Evolutionary conservation across 2,888 invertebrate species (phyloP), one percentile per base, ranked within the genome.

Genomic region (Megastigmus dorsalis): DNA sequence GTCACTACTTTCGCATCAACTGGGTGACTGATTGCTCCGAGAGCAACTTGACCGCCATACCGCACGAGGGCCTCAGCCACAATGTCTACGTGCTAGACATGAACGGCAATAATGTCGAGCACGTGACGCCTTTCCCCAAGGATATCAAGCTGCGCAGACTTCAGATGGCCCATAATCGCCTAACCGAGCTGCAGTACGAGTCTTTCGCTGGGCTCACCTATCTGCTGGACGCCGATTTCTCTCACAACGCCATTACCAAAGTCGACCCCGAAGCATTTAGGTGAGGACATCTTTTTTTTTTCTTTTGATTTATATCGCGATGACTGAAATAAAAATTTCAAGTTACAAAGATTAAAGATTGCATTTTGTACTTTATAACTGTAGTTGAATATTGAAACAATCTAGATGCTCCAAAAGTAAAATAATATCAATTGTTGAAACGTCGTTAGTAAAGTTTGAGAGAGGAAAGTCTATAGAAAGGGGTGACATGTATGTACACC

Each of bases 1-100:
- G 93, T 82, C 93, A 93, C 89, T 93, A 93, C 88, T 93, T 93
- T 88, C 90, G 93, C 75, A 91, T 93, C 82, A 93, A 93, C 88
- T 93, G 93, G 93, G 93, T 93, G 81, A 93, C 93, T 1, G 93
- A 93, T 83, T 93, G 93, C 82, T 93, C 93, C 0, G 93, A 93
- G 82, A 93, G 93, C 88, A 93, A 93, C 87, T 89, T 93, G 70
- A 93, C 93, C 0, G 90, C 90, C 75, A 91, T 93, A 30, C 93
- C 93, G 0, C 92, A 92, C 82, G 91, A 92, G 66, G 93, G 93
- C 81, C 90, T 93, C 71, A 93, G 93, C 82, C 89, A 90, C 43
- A 92, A 93, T 83, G 93, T 93, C 55, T 93, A 94, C 87, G 89
- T 93, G 76, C 88, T 94, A 79, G 93, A 94, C 80, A 89, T 93